Evolutionary conservation across 2,113 vertebrate genomes (phyloP).

Genomic region (Epinephelus fuscoguttatus): DNA sequence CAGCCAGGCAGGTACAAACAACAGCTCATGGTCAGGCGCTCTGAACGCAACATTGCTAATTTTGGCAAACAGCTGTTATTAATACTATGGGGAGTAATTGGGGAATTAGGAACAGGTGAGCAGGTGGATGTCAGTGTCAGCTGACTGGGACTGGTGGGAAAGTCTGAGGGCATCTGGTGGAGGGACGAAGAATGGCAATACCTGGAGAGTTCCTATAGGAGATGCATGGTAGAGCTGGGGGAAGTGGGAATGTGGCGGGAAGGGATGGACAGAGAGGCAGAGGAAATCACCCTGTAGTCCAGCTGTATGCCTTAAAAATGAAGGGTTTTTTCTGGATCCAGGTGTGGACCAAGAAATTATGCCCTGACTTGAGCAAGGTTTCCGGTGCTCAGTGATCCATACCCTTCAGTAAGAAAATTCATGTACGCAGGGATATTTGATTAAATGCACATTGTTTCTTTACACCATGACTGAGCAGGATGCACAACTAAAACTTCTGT

Average conservation of each 20-base stretch:
- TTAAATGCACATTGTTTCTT: background rate
- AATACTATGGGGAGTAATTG: background rate
- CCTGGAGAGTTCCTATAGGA: background rate
- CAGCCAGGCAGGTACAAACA: background rate
- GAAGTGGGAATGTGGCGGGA: background rate
- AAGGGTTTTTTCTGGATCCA: too few relatives aligned
- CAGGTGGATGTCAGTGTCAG: background rate
- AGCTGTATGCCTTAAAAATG: too few relatives aligned
- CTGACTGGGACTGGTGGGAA: background rate
- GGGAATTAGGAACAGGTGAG: background rate
- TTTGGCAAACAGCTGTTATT: background rate
- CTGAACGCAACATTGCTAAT: background rate
- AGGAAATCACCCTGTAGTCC: background rate
- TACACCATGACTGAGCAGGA: background rate
- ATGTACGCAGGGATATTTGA: too few relatives aligned
- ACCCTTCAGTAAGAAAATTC: background rate
- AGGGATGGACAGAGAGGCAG: background rate
- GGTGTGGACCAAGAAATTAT: too few relatives aligned
- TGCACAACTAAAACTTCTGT: background rate
- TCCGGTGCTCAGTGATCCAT: too few relatives aligned
- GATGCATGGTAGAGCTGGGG: background rate
- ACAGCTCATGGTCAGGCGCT: background rate
- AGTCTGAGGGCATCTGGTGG: constrained; percentile 4
- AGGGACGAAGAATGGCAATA: background rate
- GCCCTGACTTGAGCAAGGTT: too few relatives aligned